These are phyloP conservation scores for Idris sp. DNA, from an alignment of 1,140 invertebrate genomes.

Conservation along the genomic window DNA sequence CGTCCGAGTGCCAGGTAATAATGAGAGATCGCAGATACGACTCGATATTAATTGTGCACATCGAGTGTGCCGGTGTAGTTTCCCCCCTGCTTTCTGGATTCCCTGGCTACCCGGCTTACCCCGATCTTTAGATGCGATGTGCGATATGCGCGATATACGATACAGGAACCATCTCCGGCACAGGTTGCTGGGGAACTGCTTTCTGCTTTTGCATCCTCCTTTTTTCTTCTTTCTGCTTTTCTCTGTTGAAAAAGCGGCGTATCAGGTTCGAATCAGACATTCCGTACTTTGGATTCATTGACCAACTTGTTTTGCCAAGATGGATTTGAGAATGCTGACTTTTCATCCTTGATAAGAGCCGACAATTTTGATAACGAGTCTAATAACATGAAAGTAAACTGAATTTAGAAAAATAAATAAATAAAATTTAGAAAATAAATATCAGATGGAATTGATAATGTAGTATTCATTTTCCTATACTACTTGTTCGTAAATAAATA, in stretches of 20 bases:
- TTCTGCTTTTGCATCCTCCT: conserved; percentile 24
- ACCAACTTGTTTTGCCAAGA: conserved; percentile 13
- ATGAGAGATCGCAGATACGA: conserved; percentile 78
- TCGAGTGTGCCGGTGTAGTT: conserved; percentile 68
- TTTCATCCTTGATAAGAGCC: no score
- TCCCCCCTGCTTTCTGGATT: conserved; percentile 25
- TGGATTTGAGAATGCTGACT: conserved; percentile 16
- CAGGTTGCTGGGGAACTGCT: conserved; percentile 48
- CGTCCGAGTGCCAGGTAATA: conserved; percentile 71
- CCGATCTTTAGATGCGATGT: conserved; percentile 74
- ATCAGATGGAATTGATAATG: no score
- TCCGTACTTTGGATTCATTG: conserved; percentile 21
- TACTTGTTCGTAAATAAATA: no score
- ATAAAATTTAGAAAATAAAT: no score
- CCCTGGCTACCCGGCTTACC: conserved; percentile 75
- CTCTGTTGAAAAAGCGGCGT: conserved; percentile 26
- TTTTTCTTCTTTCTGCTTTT: conserved; percentile 38
- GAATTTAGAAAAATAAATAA: no score
- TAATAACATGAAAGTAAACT: no score
- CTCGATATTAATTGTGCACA: conserved; percentile 78
- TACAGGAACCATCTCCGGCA: conserved; percentile 66
- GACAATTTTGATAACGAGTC: no score
- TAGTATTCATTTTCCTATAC: no score
- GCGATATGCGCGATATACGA: conserved; percentile 74
- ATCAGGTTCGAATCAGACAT: conserved; percentile 47